phyloP scores from a whole-genome alignment of 1,140 invertebrate genomes.

The Drosophila pandora region DNA sequence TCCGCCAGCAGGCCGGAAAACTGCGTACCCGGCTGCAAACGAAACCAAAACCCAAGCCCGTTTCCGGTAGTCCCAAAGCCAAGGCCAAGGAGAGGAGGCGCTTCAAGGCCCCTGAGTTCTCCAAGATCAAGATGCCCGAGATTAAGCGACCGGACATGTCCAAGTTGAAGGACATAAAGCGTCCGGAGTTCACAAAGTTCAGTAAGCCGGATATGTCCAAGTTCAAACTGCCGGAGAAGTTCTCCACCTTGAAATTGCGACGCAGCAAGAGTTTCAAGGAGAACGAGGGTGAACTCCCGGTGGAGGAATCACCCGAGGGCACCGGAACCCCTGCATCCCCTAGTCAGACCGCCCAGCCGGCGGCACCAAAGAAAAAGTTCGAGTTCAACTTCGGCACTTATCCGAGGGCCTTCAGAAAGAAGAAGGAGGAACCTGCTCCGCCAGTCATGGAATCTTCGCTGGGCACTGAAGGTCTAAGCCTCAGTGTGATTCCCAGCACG shows the following conservation, averaged over 20 bases:
- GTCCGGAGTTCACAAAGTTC: slow-evolving; percentile 82
- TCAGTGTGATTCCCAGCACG: slow-evolving; percentile 80
- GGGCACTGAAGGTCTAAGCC: slow-evolving; percentile 74
- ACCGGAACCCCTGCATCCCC: slow-evolving; percentile 38
- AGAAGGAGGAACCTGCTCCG: slow-evolving; percentile 84
- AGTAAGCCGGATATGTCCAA: slow-evolving; percentile 86
- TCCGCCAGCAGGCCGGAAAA: slow-evolving; percentile 86
- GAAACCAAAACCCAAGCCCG: slow-evolving; percentile 72
- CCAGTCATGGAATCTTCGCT: slow-evolving; percentile 62
- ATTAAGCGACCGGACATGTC: slow-evolving; percentile 87
- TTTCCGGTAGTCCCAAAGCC: slow-evolving; percentile 80
- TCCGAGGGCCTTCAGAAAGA: slow-evolving; percentile 89
- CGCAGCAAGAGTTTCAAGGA: slow-evolving; percentile 82
- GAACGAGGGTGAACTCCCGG: slow-evolving; percentile 54
- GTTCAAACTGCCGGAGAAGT: slow-evolving; percentile 87
- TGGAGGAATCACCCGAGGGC: slow-evolving; percentile 35
- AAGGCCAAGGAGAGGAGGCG: slow-evolving; percentile 79
- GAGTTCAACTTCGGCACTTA: slow-evolving; percentile 91
- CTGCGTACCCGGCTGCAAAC: slow-evolving; percentile 86
- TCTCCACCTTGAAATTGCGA: slow-evolving; percentile 70
- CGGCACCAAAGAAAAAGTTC: slow-evolving; percentile 85
- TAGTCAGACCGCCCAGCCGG: slow-evolving; percentile 66
- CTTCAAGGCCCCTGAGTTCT: slow-evolving; percentile 79
- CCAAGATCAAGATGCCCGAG: slow-evolving; percentile 85
- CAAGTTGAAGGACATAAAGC: slow-evolving; percentile 84